Base-by-base conservation (phyloP, 2,113 vertebrate genomes). In the Thamnaconus septentrionalis region DNA sequence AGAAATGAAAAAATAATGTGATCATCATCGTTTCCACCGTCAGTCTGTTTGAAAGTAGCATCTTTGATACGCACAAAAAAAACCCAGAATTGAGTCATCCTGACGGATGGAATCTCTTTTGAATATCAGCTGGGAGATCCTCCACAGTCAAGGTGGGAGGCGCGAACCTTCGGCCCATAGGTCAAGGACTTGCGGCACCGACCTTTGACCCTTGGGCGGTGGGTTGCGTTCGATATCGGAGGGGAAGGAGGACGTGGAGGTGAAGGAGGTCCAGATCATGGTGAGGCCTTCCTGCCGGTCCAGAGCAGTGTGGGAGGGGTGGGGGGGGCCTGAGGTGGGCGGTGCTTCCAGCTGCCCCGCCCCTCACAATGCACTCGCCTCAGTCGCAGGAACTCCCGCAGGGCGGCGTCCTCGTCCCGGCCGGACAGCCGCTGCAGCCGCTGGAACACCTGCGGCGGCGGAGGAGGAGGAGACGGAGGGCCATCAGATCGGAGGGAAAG, bases 381-480 rank as follows among this genome's bases (percentile, higher is more conserved):
- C 94, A 93, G 94, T 12, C 93, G 92, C 76, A 96, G 86, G 57
- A 96, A 91, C 79, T 95, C 93, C 76, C 90, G 91, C n/a, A 95
- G 87, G 73, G 94, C 87, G 53, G 88, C 79, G 1, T 89, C 92
- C 76, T 96, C 93, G 8, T 96, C 91, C 73, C 93, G 87, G 69
- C 91, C 90, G 18, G 18, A 31, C 0, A 91, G 93, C 61, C 93
- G 87, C 78, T 90, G 86, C 63, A 94, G 87, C 79, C 93, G 91
- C 76, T 94, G 94, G 82, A 93, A 93, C 52, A 94, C 91, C 95
- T 98, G 80, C 7, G 46, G 61, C 44, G 63, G 71, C 54, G 65
- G 75, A 0, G 65, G n/a, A 18, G 41, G 7, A 31, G 18, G 18
- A 31, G 18, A 31, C 18, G 18, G 18, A 31, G 18, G 18, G 2